Percentiles rank a stretch among this genome's conserved stretches.
Conservation (phyloP, 2,113 vertebrate genomes). For the Lipotes vexillifer region DNA sequence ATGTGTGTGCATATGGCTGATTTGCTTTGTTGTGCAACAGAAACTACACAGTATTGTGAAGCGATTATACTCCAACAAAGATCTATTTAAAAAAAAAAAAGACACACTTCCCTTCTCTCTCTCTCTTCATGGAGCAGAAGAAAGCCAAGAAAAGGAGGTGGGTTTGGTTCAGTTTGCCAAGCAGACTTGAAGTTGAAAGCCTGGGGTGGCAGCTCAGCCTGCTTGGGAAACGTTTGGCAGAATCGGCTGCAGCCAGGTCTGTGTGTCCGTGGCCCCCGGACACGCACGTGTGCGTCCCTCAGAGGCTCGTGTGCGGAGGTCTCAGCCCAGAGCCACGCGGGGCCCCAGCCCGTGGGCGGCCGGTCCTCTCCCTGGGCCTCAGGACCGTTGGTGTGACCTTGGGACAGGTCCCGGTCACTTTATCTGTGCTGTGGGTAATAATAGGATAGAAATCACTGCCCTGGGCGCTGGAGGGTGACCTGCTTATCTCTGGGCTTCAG, state of each 20-base stretch:
- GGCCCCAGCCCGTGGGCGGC: rapidly evolving
- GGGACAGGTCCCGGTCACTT: background rate
- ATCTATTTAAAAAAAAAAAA: too few species aligned
- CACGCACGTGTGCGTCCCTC: rapidly evolving
- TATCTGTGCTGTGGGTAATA: constrained; percentile 36
- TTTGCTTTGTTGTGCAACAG: too few species aligned
- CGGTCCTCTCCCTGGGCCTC: background rate
- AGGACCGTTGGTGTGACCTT: background rate
- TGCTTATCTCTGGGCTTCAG: background rate
- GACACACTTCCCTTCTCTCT: background rate
- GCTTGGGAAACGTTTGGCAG: background rate
- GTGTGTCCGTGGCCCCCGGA: rapidly evolving
- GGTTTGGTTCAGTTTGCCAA: background rate
- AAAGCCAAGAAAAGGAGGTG: background rate
- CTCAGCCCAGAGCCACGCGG: background rate
- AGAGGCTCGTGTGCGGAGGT: rapidly evolving
- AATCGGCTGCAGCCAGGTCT: rapidly evolving
- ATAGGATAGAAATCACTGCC: constrained; percentile 34
- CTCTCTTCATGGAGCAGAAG: background rate
- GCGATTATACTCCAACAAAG: too few species aligned
- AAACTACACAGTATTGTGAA: too few species aligned
- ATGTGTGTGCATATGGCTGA: too few species aligned
- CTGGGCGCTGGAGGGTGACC: background rate
- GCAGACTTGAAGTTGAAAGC: background rate
- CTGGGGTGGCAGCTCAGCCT: rapidly evolving